phyloP scores from a whole-genome alignment of 2,113 vertebrate species.

The Phalacrocorax pelagicus region DNA sequence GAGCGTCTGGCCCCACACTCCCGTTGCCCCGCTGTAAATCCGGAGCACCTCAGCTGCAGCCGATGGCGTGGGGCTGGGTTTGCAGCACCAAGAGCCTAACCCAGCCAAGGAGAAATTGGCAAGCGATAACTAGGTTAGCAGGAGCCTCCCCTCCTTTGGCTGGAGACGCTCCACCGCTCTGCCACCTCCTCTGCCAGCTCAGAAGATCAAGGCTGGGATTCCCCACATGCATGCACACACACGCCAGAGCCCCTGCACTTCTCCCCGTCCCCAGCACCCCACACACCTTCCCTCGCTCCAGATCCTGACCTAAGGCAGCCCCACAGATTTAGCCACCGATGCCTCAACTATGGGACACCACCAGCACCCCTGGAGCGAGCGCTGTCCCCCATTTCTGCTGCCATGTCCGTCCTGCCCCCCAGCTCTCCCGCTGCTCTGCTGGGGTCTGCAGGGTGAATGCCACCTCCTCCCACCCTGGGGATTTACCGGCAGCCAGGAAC shows the following conservation, averaged over 20 bases:
- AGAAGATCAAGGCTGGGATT: background rate
- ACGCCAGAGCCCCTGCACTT: background rate
- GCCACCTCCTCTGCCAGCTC: background rate
- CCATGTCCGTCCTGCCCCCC: background rate
- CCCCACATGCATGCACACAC: fast-evolving
- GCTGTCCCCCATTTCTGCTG: background rate
- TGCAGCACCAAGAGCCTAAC: background rate
- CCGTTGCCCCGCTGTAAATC: background rate
- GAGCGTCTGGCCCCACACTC: background rate
- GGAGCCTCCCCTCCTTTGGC: background rate
- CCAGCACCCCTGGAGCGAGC: background rate
- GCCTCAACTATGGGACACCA: background rate
- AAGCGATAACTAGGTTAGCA: fast-evolving
- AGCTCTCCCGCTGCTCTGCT: background rate
- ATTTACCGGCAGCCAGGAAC: background rate
- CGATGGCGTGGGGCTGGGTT: background rate
- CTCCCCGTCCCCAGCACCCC: background rate
- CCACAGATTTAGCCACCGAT: fast-evolving
- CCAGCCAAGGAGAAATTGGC: background rate
- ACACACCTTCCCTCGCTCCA: background rate
- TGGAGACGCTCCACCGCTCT: background rate
- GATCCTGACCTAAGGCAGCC: background rate
- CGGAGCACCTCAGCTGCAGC: background rate
- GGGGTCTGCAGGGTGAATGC: background rate
- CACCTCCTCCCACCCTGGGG: background rate